Percentiles rank a stretch among this genome's conserved stretches.
Evolutionary conservation across 2,888 invertebrate genomes (phyloP).

Genomic region (Orthonychiurus folsomi): DNA sequence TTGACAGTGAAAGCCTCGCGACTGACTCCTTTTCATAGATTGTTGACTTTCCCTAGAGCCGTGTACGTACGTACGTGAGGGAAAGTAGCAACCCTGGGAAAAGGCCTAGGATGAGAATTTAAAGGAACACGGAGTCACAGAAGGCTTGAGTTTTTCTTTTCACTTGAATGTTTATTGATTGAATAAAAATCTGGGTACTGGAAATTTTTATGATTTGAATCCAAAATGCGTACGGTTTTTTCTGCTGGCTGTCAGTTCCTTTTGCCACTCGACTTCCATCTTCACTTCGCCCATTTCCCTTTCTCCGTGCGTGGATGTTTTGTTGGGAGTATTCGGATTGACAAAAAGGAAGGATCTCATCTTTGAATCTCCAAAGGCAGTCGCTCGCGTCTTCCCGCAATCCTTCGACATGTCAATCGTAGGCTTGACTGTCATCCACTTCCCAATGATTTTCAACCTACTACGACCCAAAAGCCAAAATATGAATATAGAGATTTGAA

Average conservation of each 20-base stretch:
- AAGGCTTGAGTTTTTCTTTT: not conserved
- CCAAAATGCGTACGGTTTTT: not conserved
- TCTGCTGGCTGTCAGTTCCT: not conserved
- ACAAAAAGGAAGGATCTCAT: slow-evolving; percentile 13
- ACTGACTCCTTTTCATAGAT: not conserved
- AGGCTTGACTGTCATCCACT: not conserved
- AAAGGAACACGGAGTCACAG: no score
- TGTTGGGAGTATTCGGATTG: slow-evolving; percentile 4
- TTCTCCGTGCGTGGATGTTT: not conserved
- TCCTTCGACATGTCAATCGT: not conserved
- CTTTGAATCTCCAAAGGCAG: not conserved
- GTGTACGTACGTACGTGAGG: no score
- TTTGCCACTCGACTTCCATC: not conserved
- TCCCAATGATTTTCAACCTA: not conserved
- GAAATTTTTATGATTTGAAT: not conserved
- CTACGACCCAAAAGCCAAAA: not conserved
- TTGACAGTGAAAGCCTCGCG: not conserved
- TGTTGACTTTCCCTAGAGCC: not conserved
- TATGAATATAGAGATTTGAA: not conserved
- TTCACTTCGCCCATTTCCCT: not conserved
- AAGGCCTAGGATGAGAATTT: no score
- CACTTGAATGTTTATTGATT: slow-evolving; percentile 1
- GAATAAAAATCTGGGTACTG: not conserved
- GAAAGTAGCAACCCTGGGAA: not conserved
- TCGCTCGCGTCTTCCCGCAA: not conserved